Percentiles rank a stretch among this genome's conserved stretches.
Conservation (phyloP, 1,140 invertebrate species). For the Bombyx mandarina region DNA sequence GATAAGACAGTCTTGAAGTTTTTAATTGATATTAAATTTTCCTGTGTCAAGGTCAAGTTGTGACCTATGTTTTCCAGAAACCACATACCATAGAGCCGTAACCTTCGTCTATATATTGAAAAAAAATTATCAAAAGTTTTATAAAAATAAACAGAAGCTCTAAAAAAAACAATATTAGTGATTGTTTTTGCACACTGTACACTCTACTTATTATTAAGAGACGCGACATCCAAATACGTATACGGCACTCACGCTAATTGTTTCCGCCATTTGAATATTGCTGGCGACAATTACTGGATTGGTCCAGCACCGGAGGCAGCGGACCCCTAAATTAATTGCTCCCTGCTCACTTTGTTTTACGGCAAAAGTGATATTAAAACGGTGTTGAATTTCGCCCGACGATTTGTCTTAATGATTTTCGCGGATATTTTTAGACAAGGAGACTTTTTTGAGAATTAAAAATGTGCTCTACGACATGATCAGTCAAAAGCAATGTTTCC, state of each 20-base stretch:
- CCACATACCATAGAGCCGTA: no score
- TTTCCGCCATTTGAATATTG: slow-evolving; percentile 72
- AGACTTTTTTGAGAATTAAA: neutral
- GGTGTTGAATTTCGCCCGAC: neutral
- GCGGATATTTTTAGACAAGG: neutral
- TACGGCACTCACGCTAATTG: slow-evolving; percentile 69
- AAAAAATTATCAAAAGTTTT: neutral
- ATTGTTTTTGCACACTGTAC: no score
- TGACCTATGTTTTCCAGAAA: no score
- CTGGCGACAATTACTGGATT: slow-evolving; percentile 67
- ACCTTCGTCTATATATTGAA: neutral
- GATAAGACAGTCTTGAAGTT: no score
- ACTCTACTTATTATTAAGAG: no score
- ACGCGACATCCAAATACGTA: slow-evolving; percentile 30
- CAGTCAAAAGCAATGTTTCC: no score
- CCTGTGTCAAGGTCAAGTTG: no score
- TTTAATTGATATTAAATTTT: no score
- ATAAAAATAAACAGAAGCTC: neutral
- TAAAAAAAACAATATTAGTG: no score
- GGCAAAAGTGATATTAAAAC: slow-evolving; percentile 20
- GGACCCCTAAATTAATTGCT: slow-evolving; percentile 63
- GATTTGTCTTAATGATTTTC: neutral
- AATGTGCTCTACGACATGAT: no score
- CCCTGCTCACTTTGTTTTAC: slow-evolving; percentile 52
- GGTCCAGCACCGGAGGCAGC: slow-evolving; percentile 42